Evolutionary conservation across 2,888 invertebrate genomes (phyloP).

Genomic region (Nephrotoma flavescens): DNA sequence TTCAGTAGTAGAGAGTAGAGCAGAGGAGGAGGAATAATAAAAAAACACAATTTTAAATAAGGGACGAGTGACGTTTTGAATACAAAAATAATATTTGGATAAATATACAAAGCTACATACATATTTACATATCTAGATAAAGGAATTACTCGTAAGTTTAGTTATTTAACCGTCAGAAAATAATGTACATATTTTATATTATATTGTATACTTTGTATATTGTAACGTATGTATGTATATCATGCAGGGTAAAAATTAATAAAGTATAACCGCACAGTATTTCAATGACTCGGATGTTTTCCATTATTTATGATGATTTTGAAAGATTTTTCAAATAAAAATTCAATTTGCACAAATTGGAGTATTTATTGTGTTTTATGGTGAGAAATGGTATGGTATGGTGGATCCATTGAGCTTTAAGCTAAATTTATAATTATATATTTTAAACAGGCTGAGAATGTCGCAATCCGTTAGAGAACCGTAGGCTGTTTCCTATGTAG

Average conservation of each 20-base stretch:
- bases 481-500: too few species aligned
- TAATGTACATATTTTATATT: neutral
- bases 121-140: neutral
- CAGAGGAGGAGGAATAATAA: neutral
- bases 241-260: neutral
- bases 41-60: neutral
- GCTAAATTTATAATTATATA: too few species aligned
- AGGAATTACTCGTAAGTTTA: neutral
- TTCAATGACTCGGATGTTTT: neutral
- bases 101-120: neutral
- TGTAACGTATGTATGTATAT: neutral
- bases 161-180: neutral
- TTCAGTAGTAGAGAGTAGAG: neutral
- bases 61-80: neutral
- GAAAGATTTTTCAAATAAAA: neutral
- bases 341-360: neutral
- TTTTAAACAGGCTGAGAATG: too few species aligned
- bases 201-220: too few species aligned
- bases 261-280: neutral
- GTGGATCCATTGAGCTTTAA: too few species aligned
- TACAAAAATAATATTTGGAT: neutral
- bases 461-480: too few species aligned
- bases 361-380: neutral
- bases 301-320: neutral
- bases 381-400: neutral